Evolutionary conservation across 2,113 vertebrate species (phyloP), one percentile per base, ranked within the genome.

Genomic region (Pitta sordida): DNA sequence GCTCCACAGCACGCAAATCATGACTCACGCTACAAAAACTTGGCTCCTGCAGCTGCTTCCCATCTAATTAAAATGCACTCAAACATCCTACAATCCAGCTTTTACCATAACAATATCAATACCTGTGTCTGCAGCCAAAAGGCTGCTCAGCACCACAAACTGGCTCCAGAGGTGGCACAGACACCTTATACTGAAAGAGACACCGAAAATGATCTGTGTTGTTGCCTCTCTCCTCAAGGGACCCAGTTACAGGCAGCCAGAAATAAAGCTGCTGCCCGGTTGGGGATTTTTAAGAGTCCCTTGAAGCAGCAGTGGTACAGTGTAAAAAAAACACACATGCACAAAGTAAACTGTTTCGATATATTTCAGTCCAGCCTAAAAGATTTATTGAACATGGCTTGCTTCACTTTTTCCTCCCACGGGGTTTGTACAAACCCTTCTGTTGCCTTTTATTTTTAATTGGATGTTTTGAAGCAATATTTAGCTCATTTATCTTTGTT

Each of bases 31-130:
- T 52, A 76, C 95, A 96, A 86, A 87, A 91, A 74, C 82, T 77
- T 96, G 79, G 84, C 95, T 96, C 62, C 82, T 64, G n/a, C 55
- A 82, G 75, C 87, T 93, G 76, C 92, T 95, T 97, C 93, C 90
- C 83, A 73, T 95, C 91, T 96, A 94, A 96, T 90, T 95, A 93
- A 83, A 95, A 91, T 75, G 73, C 90, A 83, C 88, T 98, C 74
- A 92, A 95, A 89, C 84, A 94, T 86, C 81, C 83, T 51, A 95
- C 92, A 95, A 71, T 79, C 79, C 91, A 87, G 41, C 64, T 95
- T 95, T 86, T 84, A 80, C 86, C 88, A 32, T 65, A 94, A 88
- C 65, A 90, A n/a, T 79, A 85, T 65, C 79, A 52, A 17, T 86
- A 90, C 52, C 59, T 52, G 58, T 58, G 70, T 63, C 77, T 64